These are phyloP conservation scores for Macrobrachium nipponense DNA, from an alignment of 1,140 invertebrate species.

Conservation along the genomic window DNA sequence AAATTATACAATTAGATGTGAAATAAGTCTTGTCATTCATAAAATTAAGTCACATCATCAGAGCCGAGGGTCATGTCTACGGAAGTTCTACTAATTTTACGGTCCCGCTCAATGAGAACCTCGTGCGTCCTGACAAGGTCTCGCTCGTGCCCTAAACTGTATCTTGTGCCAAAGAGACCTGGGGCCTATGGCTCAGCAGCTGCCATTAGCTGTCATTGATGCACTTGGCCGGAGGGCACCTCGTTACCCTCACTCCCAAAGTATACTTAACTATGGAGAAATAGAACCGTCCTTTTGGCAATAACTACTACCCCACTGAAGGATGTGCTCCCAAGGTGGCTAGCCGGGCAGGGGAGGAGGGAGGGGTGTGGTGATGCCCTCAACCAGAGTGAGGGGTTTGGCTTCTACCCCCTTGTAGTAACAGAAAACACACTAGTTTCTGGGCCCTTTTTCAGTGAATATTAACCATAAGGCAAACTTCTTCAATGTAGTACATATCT, in stretches of 20 bases:
- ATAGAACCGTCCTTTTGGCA: constrained; percentile 62
- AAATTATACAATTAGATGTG: constrained; percentile 56
- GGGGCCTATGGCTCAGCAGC: constrained; percentile 60
- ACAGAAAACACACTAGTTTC: constrained; percentile 45
- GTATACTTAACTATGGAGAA: constrained; percentile 62
- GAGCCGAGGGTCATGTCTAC: constrained; percentile 58
- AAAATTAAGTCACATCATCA: constrained; percentile 55
- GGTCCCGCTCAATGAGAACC: constrained; percentile 58
- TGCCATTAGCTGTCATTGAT: constrained; percentile 57
- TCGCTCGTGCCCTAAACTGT: constrained; percentile 61
- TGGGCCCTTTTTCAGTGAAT: constrained; percentile 36
- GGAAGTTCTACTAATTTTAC: constrained; percentile 48
- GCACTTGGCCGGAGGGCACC: constrained; percentile 59
- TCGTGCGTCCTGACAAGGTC: constrained; percentile 60
- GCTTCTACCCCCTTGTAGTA: constrained; percentile 6
- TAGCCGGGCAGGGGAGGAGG: constrained; percentile 57
- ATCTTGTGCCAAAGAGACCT: constrained; percentile 62
- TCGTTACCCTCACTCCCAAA: constrained; percentile 61
- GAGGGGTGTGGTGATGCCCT: constrained; percentile 60
- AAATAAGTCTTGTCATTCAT: constrained; percentile 39
- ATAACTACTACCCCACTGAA: constrained; percentile 60
- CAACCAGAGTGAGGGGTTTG: constrained; percentile 44
- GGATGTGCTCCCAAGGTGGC: constrained; percentile 61
- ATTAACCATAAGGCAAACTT: constrained; percentile 38
- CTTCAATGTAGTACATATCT: constrained; percentile 36